Percentiles rank a stretch among this genome's conserved stretches.
phyloP scores from a whole-genome alignment of 2,797 vertebrate genomes.

The Xyrichtys novacula region DNA sequence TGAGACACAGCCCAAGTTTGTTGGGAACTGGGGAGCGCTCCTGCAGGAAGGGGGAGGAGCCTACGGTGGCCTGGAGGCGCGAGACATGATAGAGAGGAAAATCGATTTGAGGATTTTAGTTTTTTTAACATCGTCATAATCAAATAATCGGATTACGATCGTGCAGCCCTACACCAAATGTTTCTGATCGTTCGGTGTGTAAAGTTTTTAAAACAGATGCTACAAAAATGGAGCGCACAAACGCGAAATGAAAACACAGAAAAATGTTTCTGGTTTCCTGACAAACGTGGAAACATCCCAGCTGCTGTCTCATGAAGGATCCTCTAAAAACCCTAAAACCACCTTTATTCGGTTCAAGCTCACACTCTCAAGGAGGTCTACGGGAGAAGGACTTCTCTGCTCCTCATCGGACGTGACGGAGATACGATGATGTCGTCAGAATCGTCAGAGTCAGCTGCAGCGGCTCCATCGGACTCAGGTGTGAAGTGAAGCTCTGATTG shows the following conservation, averaged over 20 bases:
- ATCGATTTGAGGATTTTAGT: too few relatives aligned
- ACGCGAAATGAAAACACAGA: background rate
- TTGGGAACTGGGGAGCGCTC: too few relatives aligned
- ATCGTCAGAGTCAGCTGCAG: slow-evolving; percentile 86
- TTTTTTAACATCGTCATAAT: too few relatives aligned
- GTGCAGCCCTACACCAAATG: too few relatives aligned
- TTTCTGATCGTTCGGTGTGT: too few relatives aligned
- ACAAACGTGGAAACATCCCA: slow-evolving; percentile 24
- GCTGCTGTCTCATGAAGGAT: slow-evolving; percentile 12
- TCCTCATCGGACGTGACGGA: slow-evolving; percentile 78
- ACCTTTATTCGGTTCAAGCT: background rate
- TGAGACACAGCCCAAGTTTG: too few relatives aligned
- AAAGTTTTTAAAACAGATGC: slow-evolving; percentile 9
- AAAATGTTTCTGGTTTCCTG: slow-evolving; percentile 10
- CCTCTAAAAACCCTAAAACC: slow-evolving; percentile 23
- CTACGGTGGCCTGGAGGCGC: too few relatives aligned
- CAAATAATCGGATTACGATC: too few relatives aligned
- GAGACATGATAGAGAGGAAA: too few relatives aligned
- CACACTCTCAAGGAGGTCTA: slow-evolving; percentile 31
- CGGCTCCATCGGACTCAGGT: slow-evolving; percentile 6
- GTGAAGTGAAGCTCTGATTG: slow-evolving; percentile 16
- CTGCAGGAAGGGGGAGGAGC: too few relatives aligned
- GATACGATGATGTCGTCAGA: slow-evolving; percentile 90
- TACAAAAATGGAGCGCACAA: background rate
- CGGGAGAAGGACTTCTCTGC: slow-evolving; percentile 65